Evolutionary conservation across 2,797 vertebrate species (phyloP).

Genomic region (Brachyrhaphis roseni): DNA sequence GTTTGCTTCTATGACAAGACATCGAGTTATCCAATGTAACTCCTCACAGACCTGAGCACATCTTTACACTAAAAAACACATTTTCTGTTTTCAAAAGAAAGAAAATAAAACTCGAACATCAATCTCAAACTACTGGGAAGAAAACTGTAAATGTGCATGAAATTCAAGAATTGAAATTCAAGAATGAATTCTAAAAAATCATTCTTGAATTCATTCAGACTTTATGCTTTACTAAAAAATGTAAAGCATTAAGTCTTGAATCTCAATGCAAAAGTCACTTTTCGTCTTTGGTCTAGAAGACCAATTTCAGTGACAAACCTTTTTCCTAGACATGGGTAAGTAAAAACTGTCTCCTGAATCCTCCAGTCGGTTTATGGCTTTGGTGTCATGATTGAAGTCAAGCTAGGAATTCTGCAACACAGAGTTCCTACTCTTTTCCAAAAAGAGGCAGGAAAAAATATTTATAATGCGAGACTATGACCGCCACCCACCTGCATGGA

Average conservation of each 20-base stretch:
- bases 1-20: constrained; percentile 13
- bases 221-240: no score
- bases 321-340: constrained; percentile 60
- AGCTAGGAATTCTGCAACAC: constrained; percentile 76
- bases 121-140: background rate
- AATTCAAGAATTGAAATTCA: background rate
- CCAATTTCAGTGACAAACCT: background rate
- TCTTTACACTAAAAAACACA: background rate
- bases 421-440: no score
- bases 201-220: no score
- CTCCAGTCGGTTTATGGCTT: constrained; percentile 75
- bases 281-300: constrained; percentile 4
- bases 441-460: background rate
- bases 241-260: background rate
- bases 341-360: constrained; percentile 73
- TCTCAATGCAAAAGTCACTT: constrained; percentile 52
- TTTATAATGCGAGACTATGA: constrained; percentile 3
- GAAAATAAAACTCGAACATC: background rate
- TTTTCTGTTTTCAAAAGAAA: constrained; percentile 11
- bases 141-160: background rate
- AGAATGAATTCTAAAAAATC: no score
- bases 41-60: background rate
- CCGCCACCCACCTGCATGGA: constrained; percentile 86
- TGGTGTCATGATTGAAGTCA: constrained; percentile 75
- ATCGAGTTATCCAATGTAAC: background rate